Conservation (phyloP, 2,888 invertebrate species). For the Lysandra coridon region DNA sequence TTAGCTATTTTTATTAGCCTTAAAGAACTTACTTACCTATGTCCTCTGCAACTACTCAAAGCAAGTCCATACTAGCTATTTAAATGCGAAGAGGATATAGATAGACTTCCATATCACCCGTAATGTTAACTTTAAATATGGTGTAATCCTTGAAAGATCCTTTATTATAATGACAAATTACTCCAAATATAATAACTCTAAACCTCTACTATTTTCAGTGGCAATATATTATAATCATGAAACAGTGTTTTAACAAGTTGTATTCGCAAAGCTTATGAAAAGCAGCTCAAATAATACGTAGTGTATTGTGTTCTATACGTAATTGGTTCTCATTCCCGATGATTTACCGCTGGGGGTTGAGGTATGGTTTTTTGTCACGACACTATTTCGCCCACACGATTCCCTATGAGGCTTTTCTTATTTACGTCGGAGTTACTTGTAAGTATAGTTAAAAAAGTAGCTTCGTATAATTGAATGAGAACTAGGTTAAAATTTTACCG, state of each 20-base stretch:
- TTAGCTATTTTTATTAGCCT: too few species aligned
- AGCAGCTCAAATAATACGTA: slow-evolving; percentile 37
- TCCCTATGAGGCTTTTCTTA: slow-evolving; percentile 52
- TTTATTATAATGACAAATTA: too few species aligned
- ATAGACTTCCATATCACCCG: too few species aligned
- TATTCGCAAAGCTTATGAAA: slow-evolving; percentile 40
- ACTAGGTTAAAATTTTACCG: too few species aligned
- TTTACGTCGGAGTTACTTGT: slow-evolving; percentile 33
- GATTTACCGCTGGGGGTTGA: slow-evolving; percentile 70
- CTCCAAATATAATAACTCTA: neutral
- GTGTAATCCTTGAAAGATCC: too few species aligned
- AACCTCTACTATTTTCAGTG: neutral
- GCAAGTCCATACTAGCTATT: too few species aligned
- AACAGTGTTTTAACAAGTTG: slow-evolving; percentile 58
- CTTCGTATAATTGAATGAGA: too few species aligned
- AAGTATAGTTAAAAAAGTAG: neutral
- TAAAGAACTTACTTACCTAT: too few species aligned
- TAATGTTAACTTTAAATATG: too few species aligned
- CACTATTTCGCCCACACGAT: slow-evolving; percentile 67
- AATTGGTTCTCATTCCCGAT: slow-evolving; percentile 74
- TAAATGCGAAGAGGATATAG: too few species aligned
- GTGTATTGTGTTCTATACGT: slow-evolving; percentile 62
- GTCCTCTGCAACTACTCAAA: too few species aligned
- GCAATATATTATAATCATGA: neutral
- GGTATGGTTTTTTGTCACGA: slow-evolving; percentile 79